Evolutionary conservation across 2,797 vertebrate species (phyloP).

Genomic region (Lepidocolaptes lacrymiger): DNA sequence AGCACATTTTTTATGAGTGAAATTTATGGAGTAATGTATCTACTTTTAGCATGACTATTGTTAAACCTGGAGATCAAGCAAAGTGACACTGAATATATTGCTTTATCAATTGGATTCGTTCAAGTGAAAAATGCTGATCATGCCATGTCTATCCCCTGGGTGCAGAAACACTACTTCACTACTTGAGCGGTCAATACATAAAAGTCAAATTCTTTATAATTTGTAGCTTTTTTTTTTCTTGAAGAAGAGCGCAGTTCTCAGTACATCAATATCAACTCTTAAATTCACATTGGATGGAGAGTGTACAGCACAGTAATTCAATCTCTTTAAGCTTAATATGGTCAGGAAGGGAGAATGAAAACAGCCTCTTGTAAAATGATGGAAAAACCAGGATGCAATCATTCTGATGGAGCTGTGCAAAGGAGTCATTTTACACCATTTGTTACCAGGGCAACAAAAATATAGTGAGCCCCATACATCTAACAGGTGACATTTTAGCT

Average conservation of each 20-base stretch:
- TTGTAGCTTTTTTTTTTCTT: conserved; percentile 82
- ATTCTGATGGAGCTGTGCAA: conserved; percentile 85
- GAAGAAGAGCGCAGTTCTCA: conserved; percentile 80
- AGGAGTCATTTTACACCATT: conserved; percentile 87
- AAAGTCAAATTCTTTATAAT: conserved; percentile 90
- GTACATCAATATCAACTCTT: conserved; percentile 87
- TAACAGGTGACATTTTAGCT: conserved; percentile 88
- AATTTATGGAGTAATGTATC: conserved; percentile 84
- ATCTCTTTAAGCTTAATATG: conserved; percentile 86
- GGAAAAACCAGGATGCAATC: conserved; percentile 87
- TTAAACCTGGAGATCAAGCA: conserved; percentile 84
- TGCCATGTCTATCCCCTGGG: conserved; percentile 81
- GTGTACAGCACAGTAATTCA: conserved; percentile 85
- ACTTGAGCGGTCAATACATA: conserved; percentile 83
- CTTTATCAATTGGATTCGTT: conserved; percentile 87
- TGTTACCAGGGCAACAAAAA: conserved; percentile 86
- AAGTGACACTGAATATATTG: conserved; percentile 85
- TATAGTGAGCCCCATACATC: conserved; percentile 83
- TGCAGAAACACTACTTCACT: conserved; percentile 83
- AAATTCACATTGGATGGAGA: conserved; percentile 85
- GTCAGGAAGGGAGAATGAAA: conserved; percentile 86
- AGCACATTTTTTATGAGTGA: conserved; percentile 79
- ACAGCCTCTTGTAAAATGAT: conserved; percentile 88
- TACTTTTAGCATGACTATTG: conserved; percentile 85
- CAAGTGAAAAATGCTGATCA: conserved; percentile 87